Conservation (phyloP, 2,113 vertebrate genomes). For the Gnathonemus echidnorhynchus region DNA sequence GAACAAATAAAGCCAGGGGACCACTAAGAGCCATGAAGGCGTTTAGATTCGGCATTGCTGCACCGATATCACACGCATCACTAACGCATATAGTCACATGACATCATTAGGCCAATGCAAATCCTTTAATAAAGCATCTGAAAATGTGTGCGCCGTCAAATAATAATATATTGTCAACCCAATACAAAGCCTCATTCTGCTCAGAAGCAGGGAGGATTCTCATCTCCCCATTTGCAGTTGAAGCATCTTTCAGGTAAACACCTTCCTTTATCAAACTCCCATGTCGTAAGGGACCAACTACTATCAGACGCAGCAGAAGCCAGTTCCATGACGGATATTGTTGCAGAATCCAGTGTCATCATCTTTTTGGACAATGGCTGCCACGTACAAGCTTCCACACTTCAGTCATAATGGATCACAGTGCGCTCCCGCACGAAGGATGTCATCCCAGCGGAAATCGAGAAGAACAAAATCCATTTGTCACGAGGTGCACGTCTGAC, state of each 20-base stretch:
- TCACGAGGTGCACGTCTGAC: not conserved
- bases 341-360: not conserved
- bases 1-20: not conserved
- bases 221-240: not conserved
- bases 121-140: not conserved
- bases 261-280: not conserved
- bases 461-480: constrained; percentile 8
- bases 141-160: not conserved
- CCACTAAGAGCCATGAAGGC: not conserved
- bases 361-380: not conserved
- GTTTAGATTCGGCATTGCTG: not conserved
- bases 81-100: not conserved
- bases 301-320: not conserved
- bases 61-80: not conserved
- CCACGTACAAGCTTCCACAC: not conserved
- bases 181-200: not conserved
- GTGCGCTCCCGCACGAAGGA: not conserved
- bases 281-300: not conserved
- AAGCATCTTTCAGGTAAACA: not conserved
- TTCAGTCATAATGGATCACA: not conserved
- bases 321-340: not conserved
- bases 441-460: constrained; percentile 5
- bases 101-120: not conserved
- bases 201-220: not conserved
- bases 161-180: not conserved